Conservation (phyloP, 2,888 invertebrate species). For the Onchidella celtica region DNA sequence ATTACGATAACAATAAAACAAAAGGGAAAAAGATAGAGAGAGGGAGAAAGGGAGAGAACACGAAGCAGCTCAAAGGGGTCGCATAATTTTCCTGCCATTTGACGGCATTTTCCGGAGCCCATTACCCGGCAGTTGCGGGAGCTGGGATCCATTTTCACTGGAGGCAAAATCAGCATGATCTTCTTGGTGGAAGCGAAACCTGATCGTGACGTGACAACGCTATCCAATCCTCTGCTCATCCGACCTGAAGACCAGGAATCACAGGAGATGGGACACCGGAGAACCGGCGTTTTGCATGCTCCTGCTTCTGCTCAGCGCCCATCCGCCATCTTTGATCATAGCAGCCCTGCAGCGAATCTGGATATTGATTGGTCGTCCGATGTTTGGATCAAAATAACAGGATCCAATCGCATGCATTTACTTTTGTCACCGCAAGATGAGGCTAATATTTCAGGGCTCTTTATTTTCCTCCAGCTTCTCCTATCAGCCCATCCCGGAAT, state of each 20-base stretch:
- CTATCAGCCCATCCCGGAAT: no score
- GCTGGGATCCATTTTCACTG: not conserved
- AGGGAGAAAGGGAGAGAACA: constrained; percentile 6
- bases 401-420: constrained; percentile 38
- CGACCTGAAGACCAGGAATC: constrained; percentile 26
- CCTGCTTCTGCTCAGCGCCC: constrained; percentile 11
- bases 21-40: not conserved
- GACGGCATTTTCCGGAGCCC: not conserved
- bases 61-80: not conserved
- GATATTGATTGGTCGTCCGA: constrained; percentile 40
- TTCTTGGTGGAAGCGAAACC: constrained; percentile 2
- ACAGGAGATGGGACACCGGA: constrained; percentile 21
- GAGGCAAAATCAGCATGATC: not conserved
- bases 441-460: constrained; percentile 13
- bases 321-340: constrained; percentile 37
- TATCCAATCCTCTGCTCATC: constrained; percentile 38
- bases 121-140: not conserved
- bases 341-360: constrained; percentile 38
- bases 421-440: not conserved
- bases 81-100: not conserved
- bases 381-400: constrained; percentile 38
- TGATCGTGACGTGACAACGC: not conserved
- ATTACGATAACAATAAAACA: not conserved
- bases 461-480: not conserved
- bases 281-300: constrained; percentile 32